Percentiles rank a stretch among this genome's conserved stretches.
Conservation (phyloP, 2,797 vertebrate species). For the Syngnathus acus region DNA sequence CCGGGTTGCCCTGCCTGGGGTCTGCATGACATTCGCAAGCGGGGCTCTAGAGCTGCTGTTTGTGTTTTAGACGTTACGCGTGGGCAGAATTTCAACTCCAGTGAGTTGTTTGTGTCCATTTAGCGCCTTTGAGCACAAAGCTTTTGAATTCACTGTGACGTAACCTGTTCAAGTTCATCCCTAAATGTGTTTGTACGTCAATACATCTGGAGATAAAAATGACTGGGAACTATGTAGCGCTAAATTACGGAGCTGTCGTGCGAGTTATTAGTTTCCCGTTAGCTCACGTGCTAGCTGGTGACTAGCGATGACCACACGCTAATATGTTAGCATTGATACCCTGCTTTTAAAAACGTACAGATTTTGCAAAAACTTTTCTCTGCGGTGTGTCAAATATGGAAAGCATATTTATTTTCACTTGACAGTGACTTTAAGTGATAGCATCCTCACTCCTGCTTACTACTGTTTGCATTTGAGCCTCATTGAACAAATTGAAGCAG, state of each 20-base stretch:
- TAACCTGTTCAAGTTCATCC: neutral
- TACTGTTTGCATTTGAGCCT: constrained; percentile 68
- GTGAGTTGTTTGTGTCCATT: constrained; percentile 26
- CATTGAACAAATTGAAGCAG: constrained; percentile 97
- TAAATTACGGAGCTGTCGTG: neutral
- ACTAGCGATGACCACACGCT: no score
- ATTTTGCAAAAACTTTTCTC: neutral
- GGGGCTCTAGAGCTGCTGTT: constrained; percentile 34
- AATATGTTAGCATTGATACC: no score
- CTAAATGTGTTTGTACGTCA: neutral
- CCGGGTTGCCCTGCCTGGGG: constrained; percentile 9
- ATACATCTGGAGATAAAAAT: neutral
- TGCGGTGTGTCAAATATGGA: neutral
- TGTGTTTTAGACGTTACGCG: constrained; percentile 24
- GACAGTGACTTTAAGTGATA: constrained; percentile 33
- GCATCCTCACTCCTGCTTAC: constrained; percentile 45
- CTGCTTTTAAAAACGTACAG: no score
- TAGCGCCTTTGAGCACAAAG: neutral
- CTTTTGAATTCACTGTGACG: neutral
- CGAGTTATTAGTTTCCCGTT: no score
- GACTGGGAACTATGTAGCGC: neutral
- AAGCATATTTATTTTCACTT: neutral
- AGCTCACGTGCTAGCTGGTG: no score
- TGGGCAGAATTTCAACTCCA: constrained; percentile 8
- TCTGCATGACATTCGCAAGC: constrained; percentile 44